A percentile compares a stretch with the other conserved stretches of the same genome.
These are phyloP conservation scores for Neomorphus geoffroyi DNA, from an alignment of 2,797 vertebrate genomes.

Conservation along the genomic window DNA sequence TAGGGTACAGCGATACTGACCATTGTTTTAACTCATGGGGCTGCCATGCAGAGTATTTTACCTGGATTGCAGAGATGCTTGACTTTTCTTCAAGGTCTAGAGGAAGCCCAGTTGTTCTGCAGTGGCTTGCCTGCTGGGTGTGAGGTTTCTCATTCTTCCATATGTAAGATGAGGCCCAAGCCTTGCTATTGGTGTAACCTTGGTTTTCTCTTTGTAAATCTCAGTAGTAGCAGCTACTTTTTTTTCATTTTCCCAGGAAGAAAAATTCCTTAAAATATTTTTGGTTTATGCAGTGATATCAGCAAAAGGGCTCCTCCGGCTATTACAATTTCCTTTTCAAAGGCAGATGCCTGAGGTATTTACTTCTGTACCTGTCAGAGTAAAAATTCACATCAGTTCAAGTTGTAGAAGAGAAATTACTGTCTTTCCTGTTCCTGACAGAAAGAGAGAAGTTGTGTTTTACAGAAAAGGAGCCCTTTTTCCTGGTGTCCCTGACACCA, in stretches of 20 bases:
- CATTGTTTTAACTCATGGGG: not conserved
- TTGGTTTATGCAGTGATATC: not conserved
- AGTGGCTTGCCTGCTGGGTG: not conserved
- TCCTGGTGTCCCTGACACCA: not conserved
- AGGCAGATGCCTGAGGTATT: not conserved
- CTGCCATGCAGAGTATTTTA: not conserved
- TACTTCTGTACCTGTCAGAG: not conserved
- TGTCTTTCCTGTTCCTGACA: not conserved
- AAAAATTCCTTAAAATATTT: not conserved
- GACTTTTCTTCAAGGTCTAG: not conserved
- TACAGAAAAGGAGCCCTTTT: not conserved
- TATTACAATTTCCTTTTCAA: not conserved
- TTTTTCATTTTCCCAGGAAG: not conserved
- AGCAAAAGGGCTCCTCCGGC: conserved; percentile 12
- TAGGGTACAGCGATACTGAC: not conserved
- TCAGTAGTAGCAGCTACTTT: not conserved
- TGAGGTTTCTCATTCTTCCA: not conserved
- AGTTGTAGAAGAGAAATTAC: not conserved
- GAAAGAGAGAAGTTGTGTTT: not conserved
- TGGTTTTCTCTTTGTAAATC: not conserved
- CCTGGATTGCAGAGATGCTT: not conserved
- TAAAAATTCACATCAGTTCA: not conserved
- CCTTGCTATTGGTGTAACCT: not conserved
- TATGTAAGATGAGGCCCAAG: not conserved
- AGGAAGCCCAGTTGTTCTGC: not conserved